Evolutionary conservation across 30 jellyfish, hydroid and myxozoan species (phyloP).

Genomic region (Chrysaora quinquecirrha): DNA sequence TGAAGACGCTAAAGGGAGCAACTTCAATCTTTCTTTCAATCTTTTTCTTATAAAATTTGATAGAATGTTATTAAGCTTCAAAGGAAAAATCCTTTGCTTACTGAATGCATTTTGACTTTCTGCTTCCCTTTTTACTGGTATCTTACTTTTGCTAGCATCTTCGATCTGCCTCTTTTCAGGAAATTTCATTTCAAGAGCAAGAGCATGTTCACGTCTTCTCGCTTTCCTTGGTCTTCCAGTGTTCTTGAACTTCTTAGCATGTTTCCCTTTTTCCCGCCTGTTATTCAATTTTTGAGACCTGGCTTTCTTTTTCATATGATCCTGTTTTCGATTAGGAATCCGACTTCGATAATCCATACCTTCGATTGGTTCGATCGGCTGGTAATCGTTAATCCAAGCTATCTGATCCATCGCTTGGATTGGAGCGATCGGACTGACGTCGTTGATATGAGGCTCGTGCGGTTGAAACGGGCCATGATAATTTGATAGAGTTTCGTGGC

Average conservation of each 20-base stretch:
- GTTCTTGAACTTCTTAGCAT: neutral
- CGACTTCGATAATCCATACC: neutral
- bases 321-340: constrained; percentile 7
- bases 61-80: neutral
- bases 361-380: constrained; percentile 49
- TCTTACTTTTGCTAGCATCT: too few relatives aligned
- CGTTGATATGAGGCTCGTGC: constrained; percentile 59
- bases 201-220: neutral
- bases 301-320: constrained; percentile 30
- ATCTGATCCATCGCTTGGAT: constrained; percentile 31
- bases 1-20: neutral
- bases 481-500: constrained; percentile 10
- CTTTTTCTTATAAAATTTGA: neutral
- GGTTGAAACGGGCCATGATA: constrained; percentile 22
- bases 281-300: constrained; percentile 14
- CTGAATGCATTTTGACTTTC: too few relatives aligned
- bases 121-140: too few relatives aligned
- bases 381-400: constrained; percentile 68
- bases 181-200: too few relatives aligned
- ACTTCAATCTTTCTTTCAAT: neutral
- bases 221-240: neutral
- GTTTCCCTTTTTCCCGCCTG: neutral
- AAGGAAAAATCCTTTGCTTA: neutral
- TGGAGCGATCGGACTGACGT: constrained; percentile 54
- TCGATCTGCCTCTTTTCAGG: too few relatives aligned